These are phyloP conservation scores for Gortyna flavago DNA, from an alignment of 2,888 invertebrate species.

Conservation along the genomic window DNA sequence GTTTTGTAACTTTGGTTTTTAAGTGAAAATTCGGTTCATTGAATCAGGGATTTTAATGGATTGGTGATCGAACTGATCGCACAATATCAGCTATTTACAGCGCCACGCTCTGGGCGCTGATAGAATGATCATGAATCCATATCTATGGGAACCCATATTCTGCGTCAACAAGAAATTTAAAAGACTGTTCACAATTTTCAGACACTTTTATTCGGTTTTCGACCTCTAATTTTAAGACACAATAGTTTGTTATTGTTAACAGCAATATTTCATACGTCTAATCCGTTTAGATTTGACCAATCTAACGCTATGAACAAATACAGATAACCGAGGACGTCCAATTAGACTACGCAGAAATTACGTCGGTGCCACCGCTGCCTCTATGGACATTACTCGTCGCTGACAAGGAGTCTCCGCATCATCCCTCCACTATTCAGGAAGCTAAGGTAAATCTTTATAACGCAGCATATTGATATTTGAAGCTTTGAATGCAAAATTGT, in stretches of 20 bases:
- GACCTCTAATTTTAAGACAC: too few relatives aligned
- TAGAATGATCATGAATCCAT: too few relatives aligned
- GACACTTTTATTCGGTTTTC: too few relatives aligned
- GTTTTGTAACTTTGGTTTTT: too few relatives aligned
- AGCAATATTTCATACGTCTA: background rate
- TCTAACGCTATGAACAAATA: conserved; percentile 40
- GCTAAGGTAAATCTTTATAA: conserved; percentile 74
- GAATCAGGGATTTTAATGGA: background rate
- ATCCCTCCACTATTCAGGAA: conserved; percentile 89
- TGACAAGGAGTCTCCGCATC: conserved; percentile 95
- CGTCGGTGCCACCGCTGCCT: conserved; percentile 99
- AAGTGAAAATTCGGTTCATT: background rate
- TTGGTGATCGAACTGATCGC: background rate
- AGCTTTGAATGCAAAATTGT: too few relatives aligned
- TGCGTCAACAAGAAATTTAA: too few relatives aligned
- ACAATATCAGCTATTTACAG: background rate
- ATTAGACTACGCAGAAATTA: conserved; percentile 98
- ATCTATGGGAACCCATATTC: too few relatives aligned
- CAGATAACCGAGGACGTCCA: conserved; percentile 96
- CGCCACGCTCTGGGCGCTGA: background rate
- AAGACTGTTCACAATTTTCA: too few relatives aligned
- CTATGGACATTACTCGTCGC: conserved; percentile 98
- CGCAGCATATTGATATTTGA: too few relatives aligned
- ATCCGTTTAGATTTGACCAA: too few relatives aligned
- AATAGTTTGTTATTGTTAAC: background rate